Evolutionary conservation across 2,797 vertebrate species (phyloP).

Genomic region (Borostomias antarcticus): DNA sequence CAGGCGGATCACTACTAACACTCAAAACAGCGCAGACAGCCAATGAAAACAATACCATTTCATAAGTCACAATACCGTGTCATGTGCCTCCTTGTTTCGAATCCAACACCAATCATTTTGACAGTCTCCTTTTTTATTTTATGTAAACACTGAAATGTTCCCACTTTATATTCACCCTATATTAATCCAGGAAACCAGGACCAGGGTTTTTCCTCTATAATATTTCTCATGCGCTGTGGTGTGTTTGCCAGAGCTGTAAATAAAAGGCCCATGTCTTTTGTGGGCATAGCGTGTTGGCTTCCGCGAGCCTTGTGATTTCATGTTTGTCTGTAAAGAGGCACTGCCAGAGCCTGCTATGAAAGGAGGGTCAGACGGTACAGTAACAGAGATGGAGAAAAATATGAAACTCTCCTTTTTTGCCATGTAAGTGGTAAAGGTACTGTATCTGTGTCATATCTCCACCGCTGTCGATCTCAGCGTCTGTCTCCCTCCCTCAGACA

Average conservation of each 20-base stretch:
- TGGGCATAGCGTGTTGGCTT: slow-evolving; percentile 33
- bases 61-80: slow-evolving; percentile 27
- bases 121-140: slow-evolving; percentile 43
- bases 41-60: slow-evolving; percentile 44
- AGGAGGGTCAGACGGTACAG: background rate
- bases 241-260: slow-evolving; percentile 55
- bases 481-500: background rate
- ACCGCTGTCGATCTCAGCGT: background rate
- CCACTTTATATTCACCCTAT: slow-evolving; percentile 52
- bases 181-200: slow-evolving; percentile 63
- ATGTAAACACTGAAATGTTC: slow-evolving; percentile 48
- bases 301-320: slow-evolving; percentile 47
- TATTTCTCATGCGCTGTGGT: slow-evolving; percentile 38
- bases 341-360: slow-evolving; percentile 27
- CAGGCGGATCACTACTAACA: slow-evolving; percentile 18
- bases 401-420: slow-evolving; percentile 12
- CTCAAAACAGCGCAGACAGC: slow-evolving; percentile 24
- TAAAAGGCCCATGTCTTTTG: slow-evolving; percentile 42
- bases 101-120: slow-evolving; percentile 27
- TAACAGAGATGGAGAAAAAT: background rate
- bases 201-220: slow-evolving; percentile 56
- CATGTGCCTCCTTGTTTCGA: slow-evolving; percentile 12
- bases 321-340: slow-evolving; percentile 40
- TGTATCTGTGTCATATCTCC: slow-evolving; percentile 16
- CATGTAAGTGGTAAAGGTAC: slow-evolving; percentile 12